Percentiles rank a stretch among this genome's conserved stretches.
Conservation (phyloP, 30 jellyfish, hydroid and myxozoan species). For the Nemopilema nomurai region DNA sequence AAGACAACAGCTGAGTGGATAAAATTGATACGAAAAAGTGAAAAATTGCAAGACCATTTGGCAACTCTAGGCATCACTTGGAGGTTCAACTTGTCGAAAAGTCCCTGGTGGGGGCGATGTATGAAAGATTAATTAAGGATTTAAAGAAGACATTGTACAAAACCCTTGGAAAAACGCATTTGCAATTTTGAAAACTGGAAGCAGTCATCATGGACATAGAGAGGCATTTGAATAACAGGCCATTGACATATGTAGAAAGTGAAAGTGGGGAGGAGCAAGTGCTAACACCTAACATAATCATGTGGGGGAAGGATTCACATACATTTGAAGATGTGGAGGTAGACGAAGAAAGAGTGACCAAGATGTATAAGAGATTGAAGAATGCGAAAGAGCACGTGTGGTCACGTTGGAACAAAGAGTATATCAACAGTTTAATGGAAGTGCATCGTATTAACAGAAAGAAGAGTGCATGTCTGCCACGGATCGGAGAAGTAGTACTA, state of each 20-base stretch:
- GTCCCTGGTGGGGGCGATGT: constrained; percentile 39
- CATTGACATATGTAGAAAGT: constrained; percentile 42
- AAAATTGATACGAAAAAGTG: constrained; percentile 25
- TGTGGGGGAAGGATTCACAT: constrained; percentile 57
- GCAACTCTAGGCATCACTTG: constrained; percentile 39
- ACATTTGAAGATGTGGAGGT: constrained; percentile 35
- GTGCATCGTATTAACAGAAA: constrained; percentile 43
- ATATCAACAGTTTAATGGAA: constrained; percentile 43
- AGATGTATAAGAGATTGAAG: constrained; percentile 36
- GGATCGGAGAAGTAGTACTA: no score
- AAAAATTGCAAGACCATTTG: constrained; percentile 26
- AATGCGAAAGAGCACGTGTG: constrained; percentile 38
- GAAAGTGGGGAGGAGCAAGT: constrained; percentile 53
- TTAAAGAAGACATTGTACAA: constrained; percentile 26
- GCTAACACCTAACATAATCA: constrained; percentile 41
- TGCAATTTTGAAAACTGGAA: constrained; percentile 28
- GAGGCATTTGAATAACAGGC: constrained; percentile 37
- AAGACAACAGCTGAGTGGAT: constrained; percentile 47
- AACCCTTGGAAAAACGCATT: constrained; percentile 29
- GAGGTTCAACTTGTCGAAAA: constrained; percentile 8
- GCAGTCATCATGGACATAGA: constrained; percentile 49
- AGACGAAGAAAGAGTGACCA: constrained; percentile 22
- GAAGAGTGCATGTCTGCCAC: constrained; percentile 32
- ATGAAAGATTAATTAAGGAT: constrained; percentile 34
- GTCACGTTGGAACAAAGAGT: constrained; percentile 45